Conservation (phyloP, 2,113 vertebrate genomes). For the Engraulis encrasicolus region DNA sequence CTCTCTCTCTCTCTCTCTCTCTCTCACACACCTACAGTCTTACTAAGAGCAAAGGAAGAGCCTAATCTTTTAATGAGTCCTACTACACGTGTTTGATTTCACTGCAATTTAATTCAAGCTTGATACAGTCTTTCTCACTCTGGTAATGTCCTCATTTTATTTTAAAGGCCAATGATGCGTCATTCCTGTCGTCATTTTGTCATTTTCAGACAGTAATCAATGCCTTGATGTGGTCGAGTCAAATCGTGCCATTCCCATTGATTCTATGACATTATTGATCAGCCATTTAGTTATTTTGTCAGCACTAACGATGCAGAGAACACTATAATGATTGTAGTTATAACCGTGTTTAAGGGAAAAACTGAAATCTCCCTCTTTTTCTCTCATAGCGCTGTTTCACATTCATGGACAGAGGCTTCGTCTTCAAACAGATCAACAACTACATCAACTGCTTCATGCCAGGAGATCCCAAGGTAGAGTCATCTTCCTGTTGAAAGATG, state of each 20-base stretch:
- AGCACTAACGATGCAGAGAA: background rate
- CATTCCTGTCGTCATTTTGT: background rate
- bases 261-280: no score
- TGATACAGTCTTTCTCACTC: background rate
- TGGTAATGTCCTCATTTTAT: background rate
- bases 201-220: background rate
- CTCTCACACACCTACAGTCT: background rate
- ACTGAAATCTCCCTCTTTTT: background rate
- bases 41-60: background rate
- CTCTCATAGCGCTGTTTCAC: conserved; percentile 90
- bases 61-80: background rate
- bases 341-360: background rate
- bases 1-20: no score
- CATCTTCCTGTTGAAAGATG: background rate
- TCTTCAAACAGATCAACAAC: conserved; percentile 98
- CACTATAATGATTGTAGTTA: background rate
- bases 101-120: background rate
- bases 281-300: background rate
- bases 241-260: background rate
- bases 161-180: background rate
- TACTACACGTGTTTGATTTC: conserved; percentile 5
- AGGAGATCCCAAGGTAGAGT: conserved; percentile 90
- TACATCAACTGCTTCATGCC: conserved; percentile 94
- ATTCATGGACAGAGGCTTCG: conserved; percentile 96
- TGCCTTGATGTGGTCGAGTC: background rate